Base-by-base conservation (phyloP, 2,888 invertebrate genomes). In the Leuctra nigra region DNA sequence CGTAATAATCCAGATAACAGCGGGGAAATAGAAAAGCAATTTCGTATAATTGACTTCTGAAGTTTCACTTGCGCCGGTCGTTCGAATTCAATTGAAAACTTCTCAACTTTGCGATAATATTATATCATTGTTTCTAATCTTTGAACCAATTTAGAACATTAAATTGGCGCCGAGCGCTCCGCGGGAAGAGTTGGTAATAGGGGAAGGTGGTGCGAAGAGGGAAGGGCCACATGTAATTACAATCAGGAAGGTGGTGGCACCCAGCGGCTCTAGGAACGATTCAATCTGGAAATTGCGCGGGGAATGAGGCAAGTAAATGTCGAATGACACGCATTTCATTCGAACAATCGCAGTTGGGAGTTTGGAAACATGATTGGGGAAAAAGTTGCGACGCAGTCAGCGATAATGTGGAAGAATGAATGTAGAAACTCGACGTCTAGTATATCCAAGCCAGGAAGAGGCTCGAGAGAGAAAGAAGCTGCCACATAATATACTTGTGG, bases 81-180 rank as follows among this genome's bases (percentile, higher is more conserved):
- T 25, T 20, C 50, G 35, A 50, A 50, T 50, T 50, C 35, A 50
- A 50, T 50, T 50, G 35, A 33, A 16, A 16, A 44, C 18, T 50
- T 50, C 50, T 35, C 50, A 35, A 50, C 50, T 50, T 50, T 33
- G 50, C 14, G n/a, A n/a, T n/a, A n/a, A n/a, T n/a, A 33, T 50
- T 18, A 18, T 33, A 48, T 25, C 50, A 35, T 50, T 50, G 50
- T 50, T 50, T 50, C 50, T 35, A 50, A 50, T 50, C 50, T 33
- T 50, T 11, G 14, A 3, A 33, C 16, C 50, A 33, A 50, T 50
- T 48, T 50, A 50, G 33, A 22, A 29, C 50, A 50, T 50, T 50
- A 50, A 50, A 50, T 50, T 35, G 50, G 50, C 47, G 47, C 4
- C 24, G 22, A 18, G 13, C 20, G 35, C 20, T 1, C 33, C 33